Evolutionary conservation across 1,140 invertebrate genomes (phyloP), one percentile per base, ranked within the genome.

Genomic region (Cyclargus thomasi): DNA sequence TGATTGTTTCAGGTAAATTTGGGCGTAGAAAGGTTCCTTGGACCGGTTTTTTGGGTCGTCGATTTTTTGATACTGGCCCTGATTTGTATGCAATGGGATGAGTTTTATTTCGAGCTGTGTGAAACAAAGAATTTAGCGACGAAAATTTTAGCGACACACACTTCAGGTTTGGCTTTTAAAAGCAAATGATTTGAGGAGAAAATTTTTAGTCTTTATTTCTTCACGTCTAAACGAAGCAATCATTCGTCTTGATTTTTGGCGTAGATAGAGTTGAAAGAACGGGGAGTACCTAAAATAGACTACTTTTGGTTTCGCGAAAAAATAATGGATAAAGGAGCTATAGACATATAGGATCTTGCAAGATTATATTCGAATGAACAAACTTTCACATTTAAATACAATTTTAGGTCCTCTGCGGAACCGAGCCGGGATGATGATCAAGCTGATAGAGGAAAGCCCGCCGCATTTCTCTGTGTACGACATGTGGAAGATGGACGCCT

Each of bases 391-490:
- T n/a, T n/a, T 35, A 6, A 39, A 2, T 64, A 64, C 11, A 1
- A 35, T 85, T 82, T 67, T 70, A 87, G 85, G 83, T 0, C 76
- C 78, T 6, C 53, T 86, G 21, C 67, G 82, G 69, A 70, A 72
- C 20, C 85, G 83, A 70, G 80, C 79, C 6, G 78, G 74, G 29
- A 77, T 68, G 59, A 85, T 86, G 72, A 71, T 80, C 20, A 80
- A 78, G 53, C 57, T 79, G 21, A 77, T 84, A n/a, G 75, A 85
- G 63, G 75, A 84, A 29, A 73, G 68, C 8, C 74, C 82, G 0
- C 78, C 78, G 0, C 67, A 67, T 0, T 81, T 86, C 62, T 81
- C 77, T 1, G 76, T 88, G 2, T 88, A 86, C 59, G 79, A 82
- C 62, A 83, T 88, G 81, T 88, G 79, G 80, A 6, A 77, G 1